Evolutionary conservation across 2,888 invertebrate genomes (phyloP).

Genomic region (Cephalotes varians): DNA sequence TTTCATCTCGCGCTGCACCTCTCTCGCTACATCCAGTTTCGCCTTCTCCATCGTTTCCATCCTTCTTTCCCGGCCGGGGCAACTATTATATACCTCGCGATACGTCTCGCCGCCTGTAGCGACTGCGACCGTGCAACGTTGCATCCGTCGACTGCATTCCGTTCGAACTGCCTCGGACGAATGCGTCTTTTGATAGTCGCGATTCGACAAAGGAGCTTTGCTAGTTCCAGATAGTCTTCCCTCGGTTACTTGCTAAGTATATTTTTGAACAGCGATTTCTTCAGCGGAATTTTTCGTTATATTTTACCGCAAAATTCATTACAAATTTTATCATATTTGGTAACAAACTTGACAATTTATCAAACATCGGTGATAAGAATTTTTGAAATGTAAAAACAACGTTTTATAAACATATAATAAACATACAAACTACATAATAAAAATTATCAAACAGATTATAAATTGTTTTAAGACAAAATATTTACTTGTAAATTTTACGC

Average conservation of each 20-base stretch:
- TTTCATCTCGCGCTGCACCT: constrained; percentile 60
- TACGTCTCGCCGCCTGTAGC: constrained; percentile 55
- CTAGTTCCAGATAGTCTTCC: constrained; percentile 4
- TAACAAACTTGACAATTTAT: too few species aligned
- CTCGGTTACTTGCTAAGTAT: neutral
- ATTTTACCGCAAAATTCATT: too few species aligned
- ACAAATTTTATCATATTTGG: too few species aligned
- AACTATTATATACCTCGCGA: constrained; percentile 50
- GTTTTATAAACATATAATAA: too few species aligned
- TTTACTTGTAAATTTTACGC: too few species aligned
- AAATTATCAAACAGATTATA: too few species aligned
- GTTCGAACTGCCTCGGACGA: constrained; percentile 46
- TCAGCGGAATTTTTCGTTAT: too few species aligned
- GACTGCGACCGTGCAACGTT: constrained; percentile 50
- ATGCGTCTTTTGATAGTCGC: constrained; percentile 50
- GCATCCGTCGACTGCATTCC: constrained; percentile 59
- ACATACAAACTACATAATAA: too few species aligned
- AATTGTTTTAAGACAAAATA: too few species aligned
- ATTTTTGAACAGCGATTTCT: neutral
- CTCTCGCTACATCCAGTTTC: constrained; percentile 58
- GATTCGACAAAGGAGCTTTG: constrained; percentile 51
- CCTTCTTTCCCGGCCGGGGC: constrained; percentile 38
- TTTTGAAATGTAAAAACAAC: too few species aligned
- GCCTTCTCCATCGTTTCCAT: constrained; percentile 48
- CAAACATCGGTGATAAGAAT: too few species aligned